Evolutionary conservation across 2,797 vertebrate genomes (phyloP).

Genomic region (Merluccius polli): DNA sequence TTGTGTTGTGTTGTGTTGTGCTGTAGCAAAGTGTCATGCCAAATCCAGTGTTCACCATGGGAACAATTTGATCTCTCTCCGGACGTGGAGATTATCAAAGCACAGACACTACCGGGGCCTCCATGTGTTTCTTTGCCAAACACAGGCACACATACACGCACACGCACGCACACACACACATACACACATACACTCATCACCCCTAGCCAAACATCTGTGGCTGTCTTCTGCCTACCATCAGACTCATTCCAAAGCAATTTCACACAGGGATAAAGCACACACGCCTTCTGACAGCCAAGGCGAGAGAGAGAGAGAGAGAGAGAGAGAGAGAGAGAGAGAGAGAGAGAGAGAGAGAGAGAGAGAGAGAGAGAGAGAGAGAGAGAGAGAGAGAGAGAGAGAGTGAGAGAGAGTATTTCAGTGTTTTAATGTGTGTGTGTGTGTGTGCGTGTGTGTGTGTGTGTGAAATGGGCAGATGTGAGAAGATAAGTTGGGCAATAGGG

Average conservation of each 20-base stretch:
- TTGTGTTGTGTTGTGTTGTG: constrained; percentile 14
- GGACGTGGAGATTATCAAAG: constrained; percentile 24
- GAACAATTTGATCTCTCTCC: constrained; percentile 26
- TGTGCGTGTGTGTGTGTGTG: constrained; percentile 16
- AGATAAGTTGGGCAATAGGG: constrained; percentile 62
- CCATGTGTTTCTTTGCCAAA: constrained; percentile 35
- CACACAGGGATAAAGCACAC: constrained; percentile 68
- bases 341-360: constrained; percentile 3
- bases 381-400: constrained; percentile 8
- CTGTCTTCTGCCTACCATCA: constrained; percentile 70
- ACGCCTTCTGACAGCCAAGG: constrained; percentile 62
- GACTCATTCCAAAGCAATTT: constrained; percentile 74
- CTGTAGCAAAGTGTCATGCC: not conserved
- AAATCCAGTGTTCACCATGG: constrained; percentile 9
- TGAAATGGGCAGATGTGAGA: constrained; percentile 57
- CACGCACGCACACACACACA: constrained; percentile 25
- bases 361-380: not conserved
- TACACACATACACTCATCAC: constrained; percentile 31
- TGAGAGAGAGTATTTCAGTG: constrained; percentile 1
- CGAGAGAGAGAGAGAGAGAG: constrained; percentile 22
- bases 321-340: not conserved
- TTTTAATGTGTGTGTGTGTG: constrained; percentile 3
- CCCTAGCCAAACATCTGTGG: constrained; percentile 69
- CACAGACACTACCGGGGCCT: constrained; percentile 44
- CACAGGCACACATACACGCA: constrained; percentile 36